A percentile compares a stretch with the other conserved stretches of the same genome.
phyloP scores from a whole-genome alignment of 1,140 invertebrate genomes.

The Zaprionus inermis region DNA sequence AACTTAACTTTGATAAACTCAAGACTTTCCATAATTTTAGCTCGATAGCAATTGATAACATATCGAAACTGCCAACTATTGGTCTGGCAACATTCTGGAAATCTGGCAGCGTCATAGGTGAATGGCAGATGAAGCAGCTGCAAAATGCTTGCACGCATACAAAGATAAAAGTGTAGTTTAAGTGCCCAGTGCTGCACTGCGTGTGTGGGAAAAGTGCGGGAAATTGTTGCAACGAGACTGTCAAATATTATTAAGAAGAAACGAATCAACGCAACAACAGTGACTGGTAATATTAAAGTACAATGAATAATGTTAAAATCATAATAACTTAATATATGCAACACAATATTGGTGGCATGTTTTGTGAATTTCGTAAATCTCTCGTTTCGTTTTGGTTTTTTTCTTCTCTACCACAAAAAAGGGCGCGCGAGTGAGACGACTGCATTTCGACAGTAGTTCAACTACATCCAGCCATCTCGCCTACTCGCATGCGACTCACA shows the following conservation, averaged over 20 bases:
- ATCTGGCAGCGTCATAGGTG: conserved; percentile 27
- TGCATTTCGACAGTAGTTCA: conserved; percentile 22
- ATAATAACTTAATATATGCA: conserved; percentile 27
- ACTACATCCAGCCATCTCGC: conserved; percentile 43
- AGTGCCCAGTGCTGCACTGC: conserved; percentile 49
- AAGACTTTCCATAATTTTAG: background rate
- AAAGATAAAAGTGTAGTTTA: conserved; percentile 43
- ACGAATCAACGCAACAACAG: conserved; percentile 1
- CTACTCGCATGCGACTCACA: conserved; percentile 45
- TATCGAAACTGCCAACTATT: background rate
- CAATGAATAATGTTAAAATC: conserved; percentile 21
- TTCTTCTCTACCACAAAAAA: conserved; percentile 75
- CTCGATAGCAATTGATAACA: background rate
- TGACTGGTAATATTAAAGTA: conserved; percentile 15
- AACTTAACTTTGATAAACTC: background rate
- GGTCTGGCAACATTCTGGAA: background rate
- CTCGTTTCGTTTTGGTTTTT: conserved; percentile 71
- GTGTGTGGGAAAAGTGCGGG: conserved; percentile 52
- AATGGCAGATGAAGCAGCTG: conserved; percentile 46
- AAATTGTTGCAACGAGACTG: conserved; percentile 42
- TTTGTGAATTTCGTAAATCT: conserved; percentile 64
- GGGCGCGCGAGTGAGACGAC: conserved; percentile 64
- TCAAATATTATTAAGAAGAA: conserved; percentile 18
- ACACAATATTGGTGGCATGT: conserved; percentile 53
- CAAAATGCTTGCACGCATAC: conserved; percentile 52